phyloP scores from a whole-genome alignment of 1,140 invertebrate genomes.

The Hormaphis cornu region DNA sequence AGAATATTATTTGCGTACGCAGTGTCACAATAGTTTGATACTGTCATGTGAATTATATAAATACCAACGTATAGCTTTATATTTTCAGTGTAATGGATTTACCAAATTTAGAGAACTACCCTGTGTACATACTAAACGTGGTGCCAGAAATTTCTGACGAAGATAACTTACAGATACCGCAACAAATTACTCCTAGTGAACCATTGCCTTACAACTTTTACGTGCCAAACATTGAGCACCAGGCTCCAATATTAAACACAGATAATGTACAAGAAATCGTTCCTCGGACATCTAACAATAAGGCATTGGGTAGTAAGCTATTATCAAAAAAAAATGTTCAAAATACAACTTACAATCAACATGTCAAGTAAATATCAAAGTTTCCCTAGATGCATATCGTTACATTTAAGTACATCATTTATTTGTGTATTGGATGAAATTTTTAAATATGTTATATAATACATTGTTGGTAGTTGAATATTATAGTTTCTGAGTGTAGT shows the following conservation, averaged over 20 bases:
- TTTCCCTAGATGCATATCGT: too few species aligned
- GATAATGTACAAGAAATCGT: background rate
- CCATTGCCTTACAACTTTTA: background rate
- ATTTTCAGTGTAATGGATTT: slow-evolving; percentile 8
- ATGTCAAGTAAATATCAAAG: too few species aligned
- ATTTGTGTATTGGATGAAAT: too few species aligned
- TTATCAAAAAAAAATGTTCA: background rate
- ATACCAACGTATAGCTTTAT: too few species aligned
- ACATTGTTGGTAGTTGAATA: too few species aligned
- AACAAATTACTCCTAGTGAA: background rate
- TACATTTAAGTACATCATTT: too few species aligned
- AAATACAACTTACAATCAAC: background rate
- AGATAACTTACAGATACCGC: background rate
- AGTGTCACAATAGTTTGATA: too few species aligned
- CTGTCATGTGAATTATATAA: too few species aligned
- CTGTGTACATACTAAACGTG: slow-evolving; percentile 7
- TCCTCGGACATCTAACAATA: background rate
- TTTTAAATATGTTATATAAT: too few species aligned
- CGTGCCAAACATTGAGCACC: background rate
- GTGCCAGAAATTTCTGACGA: background rate
- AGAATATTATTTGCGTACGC: too few species aligned
- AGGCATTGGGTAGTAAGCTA: background rate
- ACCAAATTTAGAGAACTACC: slow-evolving; percentile 10
- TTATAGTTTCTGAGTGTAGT: too few species aligned
- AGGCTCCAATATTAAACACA: background rate